Percentiles rank a stretch among this genome's conserved stretches.
Evolutionary conservation across 2,888 invertebrate species (phyloP).

Genomic region (Doris montereyensis): DNA sequence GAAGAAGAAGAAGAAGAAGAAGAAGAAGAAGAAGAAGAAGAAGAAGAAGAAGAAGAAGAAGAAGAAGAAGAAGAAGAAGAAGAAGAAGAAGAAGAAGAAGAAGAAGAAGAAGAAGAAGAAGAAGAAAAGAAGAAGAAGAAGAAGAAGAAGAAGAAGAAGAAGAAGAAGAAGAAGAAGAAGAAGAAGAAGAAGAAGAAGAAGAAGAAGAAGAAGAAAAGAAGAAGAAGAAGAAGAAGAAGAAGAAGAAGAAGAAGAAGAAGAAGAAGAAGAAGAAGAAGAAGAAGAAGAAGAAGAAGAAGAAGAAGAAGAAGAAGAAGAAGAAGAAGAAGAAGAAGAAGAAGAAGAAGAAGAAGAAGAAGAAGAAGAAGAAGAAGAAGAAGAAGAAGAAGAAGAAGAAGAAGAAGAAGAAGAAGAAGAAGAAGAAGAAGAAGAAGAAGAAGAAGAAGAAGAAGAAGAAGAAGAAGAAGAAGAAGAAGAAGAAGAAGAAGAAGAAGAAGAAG

Average conservation of each 20-base stretch:
- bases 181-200: conserved; percentile 41
- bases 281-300: not conserved
- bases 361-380: not conserved
- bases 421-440: not conserved
- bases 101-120: not conserved
- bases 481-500: too few relatives aligned
- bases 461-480: too few relatives aligned
- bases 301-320: not conserved
- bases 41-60: not conserved
- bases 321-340: not conserved
- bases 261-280: not conserved
- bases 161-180: not conserved
- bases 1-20: not conserved
- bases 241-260: not conserved
- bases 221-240: not conserved
- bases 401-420: not conserved
- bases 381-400: not conserved
- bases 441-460: not conserved
- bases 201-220: not conserved
- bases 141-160: not conserved
- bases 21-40: not conserved
- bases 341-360: not conserved
- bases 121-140: not conserved
- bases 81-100: conserved; percentile 51
- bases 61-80: conserved; percentile 47